Percentiles rank a stretch among this genome's conserved stretches.
phyloP scores from a whole-genome alignment of 1,140 invertebrate species.

The Palaemon carinicauda region DNA sequence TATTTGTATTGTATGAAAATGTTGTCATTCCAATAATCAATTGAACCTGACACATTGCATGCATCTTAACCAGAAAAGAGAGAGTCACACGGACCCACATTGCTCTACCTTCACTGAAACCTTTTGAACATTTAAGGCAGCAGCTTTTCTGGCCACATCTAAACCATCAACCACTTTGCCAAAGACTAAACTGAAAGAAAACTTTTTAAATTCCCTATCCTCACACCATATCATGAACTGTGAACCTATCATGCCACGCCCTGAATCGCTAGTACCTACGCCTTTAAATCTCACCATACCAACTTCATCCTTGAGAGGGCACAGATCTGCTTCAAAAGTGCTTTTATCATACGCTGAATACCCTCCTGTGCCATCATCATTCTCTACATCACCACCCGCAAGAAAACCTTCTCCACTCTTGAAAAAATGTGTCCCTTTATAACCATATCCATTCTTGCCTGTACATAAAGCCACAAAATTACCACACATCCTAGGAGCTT shows the following conservation, averaged over 20 bases:
- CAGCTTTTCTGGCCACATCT: constrained; percentile 56
- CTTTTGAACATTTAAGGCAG: constrained; percentile 52
- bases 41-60: no score
- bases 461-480: constrained; percentile 58
- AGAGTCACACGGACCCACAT: constrained; percentile 48
- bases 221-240: constrained; percentile 60
- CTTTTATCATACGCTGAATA: constrained; percentile 49
- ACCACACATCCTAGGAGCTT: constrained; percentile 59
- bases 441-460: constrained; percentile 56
- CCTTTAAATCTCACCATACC: constrained; percentile 59
- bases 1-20: no score
- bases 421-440: constrained; percentile 59
- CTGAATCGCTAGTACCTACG: constrained; percentile 56
- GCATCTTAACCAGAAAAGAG: background rate
- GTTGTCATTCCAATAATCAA: no score
- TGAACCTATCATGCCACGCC: constrained; percentile 58
- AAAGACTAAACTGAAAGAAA: constrained; percentile 58
- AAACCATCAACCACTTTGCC: constrained; percentile 58
- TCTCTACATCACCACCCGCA: constrained; percentile 58
- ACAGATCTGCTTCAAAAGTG: constrained; percentile 58
- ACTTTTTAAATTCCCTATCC: constrained; percentile 59
- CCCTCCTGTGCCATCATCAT: constrained; percentile 57
- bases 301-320: constrained; percentile 58
- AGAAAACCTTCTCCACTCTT: constrained; percentile 59
- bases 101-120: constrained; percentile 52